Percentiles rank a stretch among this genome's conserved stretches.
phyloP scores from a whole-genome alignment of 2,888 invertebrate genomes.

The Geophilus truncorum region DNA sequence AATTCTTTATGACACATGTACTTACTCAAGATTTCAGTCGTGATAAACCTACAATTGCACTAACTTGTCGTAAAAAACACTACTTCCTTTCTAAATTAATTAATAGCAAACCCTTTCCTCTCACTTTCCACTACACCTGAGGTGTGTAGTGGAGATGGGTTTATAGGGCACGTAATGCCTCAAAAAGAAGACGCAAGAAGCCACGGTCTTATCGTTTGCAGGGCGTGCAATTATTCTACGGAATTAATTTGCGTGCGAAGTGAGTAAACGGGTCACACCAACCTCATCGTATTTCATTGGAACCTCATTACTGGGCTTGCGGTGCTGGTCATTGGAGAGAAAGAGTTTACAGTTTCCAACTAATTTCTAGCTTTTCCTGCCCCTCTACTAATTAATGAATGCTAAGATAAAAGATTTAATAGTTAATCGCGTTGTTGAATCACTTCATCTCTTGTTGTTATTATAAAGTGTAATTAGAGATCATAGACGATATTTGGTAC shows the following conservation, averaged over 20 bases:
- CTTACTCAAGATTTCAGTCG: neutral
- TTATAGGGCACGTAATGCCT: neutral
- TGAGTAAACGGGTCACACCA: neutral
- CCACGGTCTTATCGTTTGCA: neutral
- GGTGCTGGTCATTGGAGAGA: neutral
- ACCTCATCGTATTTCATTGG: neutral
- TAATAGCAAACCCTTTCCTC: neutral
- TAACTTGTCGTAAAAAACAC: neutral
- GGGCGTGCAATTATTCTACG: neutral
- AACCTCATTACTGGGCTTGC: neutral
- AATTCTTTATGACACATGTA: neutral
- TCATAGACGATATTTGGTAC: too few species aligned
- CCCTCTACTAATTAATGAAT: neutral
- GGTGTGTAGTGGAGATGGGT: neutral
- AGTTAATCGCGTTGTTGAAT: neutral
- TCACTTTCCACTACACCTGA: neutral
- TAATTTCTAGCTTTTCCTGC: neutral
- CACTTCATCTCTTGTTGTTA: too few species aligned
- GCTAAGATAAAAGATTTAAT: neutral
- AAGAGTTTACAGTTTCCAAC: neutral
- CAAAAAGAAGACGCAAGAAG: neutral
- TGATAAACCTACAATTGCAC: too few species aligned
- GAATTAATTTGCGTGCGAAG: neutral
- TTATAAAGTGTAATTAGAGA: too few species aligned
- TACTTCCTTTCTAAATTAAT: neutral